Evolutionary conservation across 2,113 vertebrate genomes (phyloP).

Genomic region (Trichechus manatus): DNA sequence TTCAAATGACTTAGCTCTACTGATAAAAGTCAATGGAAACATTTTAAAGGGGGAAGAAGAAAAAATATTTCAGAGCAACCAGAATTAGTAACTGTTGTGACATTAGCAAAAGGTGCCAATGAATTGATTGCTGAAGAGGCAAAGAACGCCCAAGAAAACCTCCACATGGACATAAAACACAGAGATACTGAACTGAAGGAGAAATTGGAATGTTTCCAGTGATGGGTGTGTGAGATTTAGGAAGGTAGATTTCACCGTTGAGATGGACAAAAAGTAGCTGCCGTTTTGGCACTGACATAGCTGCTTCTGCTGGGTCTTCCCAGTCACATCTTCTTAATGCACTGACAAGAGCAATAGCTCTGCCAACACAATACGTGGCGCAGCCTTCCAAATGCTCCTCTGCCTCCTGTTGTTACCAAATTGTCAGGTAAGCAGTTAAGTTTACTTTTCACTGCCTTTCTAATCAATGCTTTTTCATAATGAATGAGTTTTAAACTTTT

Average conservation of each 20-base stretch:
- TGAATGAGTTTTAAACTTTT: background rate
- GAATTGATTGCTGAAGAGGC: constrained; percentile 1
- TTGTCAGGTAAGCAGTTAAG: background rate
- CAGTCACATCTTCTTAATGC: background rate
- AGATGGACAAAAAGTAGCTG: constrained; percentile 16
- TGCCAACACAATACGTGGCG: rapidly evolving
- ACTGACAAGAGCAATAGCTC: background rate
- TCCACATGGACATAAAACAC: constrained; percentile 29
- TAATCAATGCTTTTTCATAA: background rate
- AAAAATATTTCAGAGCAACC: constrained; percentile 46
- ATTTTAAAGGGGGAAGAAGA: constrained; percentile 44
- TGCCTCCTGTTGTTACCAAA: background rate
- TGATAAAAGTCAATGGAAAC: constrained; percentile 64
- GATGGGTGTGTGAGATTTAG: background rate
- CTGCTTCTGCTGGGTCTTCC: background rate
- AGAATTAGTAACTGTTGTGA: constrained; percentile 54
- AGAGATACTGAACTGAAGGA: background rate
- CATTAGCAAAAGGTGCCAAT: background rate
- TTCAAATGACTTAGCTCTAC: background rate
- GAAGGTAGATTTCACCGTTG: background rate
- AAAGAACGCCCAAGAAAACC: constrained; percentile 25
- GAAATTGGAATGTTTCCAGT: background rate
- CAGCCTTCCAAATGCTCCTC: rapidly evolving
- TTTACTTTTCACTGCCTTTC: background rate
- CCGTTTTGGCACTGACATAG: constrained; percentile 33